A percentile compares a stretch with the other conserved stretches of the same genome.
These are phyloP conservation scores for Oryzias dopingdopingensis DNA, from an alignment of 2,797 vertebrate genomes.

Conservation along the genomic window DNA sequence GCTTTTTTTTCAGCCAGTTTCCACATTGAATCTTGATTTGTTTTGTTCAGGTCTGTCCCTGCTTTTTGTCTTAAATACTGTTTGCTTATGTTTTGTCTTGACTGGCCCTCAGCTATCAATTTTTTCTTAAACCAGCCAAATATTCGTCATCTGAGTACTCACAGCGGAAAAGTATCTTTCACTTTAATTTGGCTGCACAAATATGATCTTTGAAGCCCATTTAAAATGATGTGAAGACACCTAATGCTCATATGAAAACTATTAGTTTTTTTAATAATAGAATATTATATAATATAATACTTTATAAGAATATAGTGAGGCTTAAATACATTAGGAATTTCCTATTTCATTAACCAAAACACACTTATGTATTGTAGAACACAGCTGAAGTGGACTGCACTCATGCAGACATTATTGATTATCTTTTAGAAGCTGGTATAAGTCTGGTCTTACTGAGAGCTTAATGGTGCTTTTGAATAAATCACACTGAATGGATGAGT, in stretches of 20 bases:
- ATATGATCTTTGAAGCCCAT: no score
- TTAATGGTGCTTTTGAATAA: slow-evolving; percentile 51
- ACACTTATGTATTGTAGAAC: slow-evolving; percentile 15
- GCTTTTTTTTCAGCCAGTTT: not conserved
- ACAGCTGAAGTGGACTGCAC: slow-evolving; percentile 35
- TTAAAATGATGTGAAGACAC: no score
- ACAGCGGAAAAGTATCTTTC: no score
- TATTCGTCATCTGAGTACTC: no score
- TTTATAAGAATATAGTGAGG: no score
- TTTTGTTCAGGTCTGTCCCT: not conserved
- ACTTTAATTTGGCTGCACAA: no score
- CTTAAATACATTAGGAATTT: no score
- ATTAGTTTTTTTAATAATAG: no score
- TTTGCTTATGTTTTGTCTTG: not conserved
- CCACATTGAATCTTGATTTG: not conserved
- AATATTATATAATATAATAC: no score
- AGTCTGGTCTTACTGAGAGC: slow-evolving; percentile 41
- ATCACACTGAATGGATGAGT: slow-evolving; percentile 31
- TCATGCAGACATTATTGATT: slow-evolving; percentile 50
- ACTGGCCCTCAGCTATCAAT: not conserved
- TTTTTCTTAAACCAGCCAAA: not conserved
- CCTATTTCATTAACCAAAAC: slow-evolving; percentile 19
- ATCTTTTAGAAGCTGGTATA: slow-evolving; percentile 38
- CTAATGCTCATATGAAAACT: no score
- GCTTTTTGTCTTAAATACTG: not conserved